phyloP scores from a whole-genome alignment of 2,113 vertebrate genomes.

The Malaclemys terrapin region DNA sequence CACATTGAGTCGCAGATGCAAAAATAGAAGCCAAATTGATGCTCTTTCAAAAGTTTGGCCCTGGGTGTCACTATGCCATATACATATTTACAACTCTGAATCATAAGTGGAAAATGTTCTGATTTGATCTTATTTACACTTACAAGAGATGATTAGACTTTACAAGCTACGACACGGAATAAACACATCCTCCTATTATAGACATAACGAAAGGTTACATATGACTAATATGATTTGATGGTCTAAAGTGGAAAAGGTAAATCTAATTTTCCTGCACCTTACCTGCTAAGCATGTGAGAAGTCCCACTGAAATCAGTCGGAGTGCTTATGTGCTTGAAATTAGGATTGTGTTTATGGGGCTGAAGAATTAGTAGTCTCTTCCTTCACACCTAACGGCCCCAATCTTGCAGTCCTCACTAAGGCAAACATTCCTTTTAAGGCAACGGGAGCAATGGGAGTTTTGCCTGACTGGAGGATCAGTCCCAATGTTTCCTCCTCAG shows the following conservation, averaged over 20 bases:
- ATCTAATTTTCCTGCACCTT: neutral
- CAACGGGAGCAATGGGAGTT: neutral
- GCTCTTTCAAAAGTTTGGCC: neutral
- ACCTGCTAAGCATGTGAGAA: neutral
- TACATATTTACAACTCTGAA: neutral
- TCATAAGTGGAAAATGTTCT: neutral
- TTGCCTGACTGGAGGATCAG: neutral
- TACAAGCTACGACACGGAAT: neutral
- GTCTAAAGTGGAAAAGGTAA: neutral
- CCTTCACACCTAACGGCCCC: neutral
- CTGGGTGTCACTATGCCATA: neutral
- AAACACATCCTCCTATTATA: neutral
- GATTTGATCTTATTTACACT: neutral
- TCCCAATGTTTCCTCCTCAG: neutral
- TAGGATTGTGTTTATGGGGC: neutral
- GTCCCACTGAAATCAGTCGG: neutral
- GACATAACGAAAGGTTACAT: neutral
- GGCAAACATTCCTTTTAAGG: neutral
- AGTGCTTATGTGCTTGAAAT: neutral
- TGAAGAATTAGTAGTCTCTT: neutral
- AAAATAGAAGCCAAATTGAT: conserved; percentile 1
- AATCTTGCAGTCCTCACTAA: neutral
- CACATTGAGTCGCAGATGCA: conserved; percentile 33
- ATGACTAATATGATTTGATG: neutral
- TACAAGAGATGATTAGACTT: neutral